Conservation (phyloP, 2,113 vertebrate species). For the Lampris megalopsis region DNA sequence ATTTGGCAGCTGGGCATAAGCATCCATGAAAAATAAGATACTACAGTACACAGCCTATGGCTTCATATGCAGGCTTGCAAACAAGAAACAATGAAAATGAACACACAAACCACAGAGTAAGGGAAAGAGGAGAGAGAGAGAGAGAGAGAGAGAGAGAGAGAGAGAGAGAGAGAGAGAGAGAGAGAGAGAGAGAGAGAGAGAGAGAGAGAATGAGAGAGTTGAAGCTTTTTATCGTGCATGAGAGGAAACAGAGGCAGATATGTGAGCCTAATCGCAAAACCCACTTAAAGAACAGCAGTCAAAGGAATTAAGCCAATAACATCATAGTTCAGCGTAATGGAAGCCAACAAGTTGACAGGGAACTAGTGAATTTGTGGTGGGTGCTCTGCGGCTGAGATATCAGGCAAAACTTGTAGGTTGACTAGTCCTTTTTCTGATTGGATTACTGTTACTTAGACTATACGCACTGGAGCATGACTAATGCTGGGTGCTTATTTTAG, state of each 20-base stretch:
- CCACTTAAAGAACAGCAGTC: conserved; percentile 58
- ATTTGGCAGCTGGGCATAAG: too few species aligned
- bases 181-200: neutral
- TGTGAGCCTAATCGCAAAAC: conserved; percentile 44
- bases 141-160: conserved; percentile 6
- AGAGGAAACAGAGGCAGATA: conserved; percentile 52
- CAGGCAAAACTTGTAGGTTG: conserved; percentile 61
- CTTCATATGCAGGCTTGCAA: neutral
- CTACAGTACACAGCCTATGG: neutral
- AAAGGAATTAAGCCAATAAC: conserved; percentile 56
- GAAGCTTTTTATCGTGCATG: conserved; percentile 38
- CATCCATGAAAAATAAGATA: too few species aligned
- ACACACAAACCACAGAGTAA: conserved; percentile 15
- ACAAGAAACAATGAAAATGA: conserved; percentile 16
- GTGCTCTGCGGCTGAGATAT: conserved; percentile 55
- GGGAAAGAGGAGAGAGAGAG: conserved; percentile 5
- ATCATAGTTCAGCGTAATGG: conserved; percentile 48
- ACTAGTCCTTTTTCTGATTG: conserved; percentile 74
- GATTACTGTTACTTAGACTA: conserved; percentile 64
- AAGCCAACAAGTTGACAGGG: conserved; percentile 64
- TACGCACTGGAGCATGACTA: conserved; percentile 42
- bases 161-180: conserved; percentile 3
- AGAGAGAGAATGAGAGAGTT: neutral
- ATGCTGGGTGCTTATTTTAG: conserved; percentile 43
- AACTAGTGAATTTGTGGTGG: conserved; percentile 63